These are phyloP conservation scores for Melanerpes formicivorus DNA, from an alignment of 2,113 vertebrate genomes.

Conservation along the genomic window DNA sequence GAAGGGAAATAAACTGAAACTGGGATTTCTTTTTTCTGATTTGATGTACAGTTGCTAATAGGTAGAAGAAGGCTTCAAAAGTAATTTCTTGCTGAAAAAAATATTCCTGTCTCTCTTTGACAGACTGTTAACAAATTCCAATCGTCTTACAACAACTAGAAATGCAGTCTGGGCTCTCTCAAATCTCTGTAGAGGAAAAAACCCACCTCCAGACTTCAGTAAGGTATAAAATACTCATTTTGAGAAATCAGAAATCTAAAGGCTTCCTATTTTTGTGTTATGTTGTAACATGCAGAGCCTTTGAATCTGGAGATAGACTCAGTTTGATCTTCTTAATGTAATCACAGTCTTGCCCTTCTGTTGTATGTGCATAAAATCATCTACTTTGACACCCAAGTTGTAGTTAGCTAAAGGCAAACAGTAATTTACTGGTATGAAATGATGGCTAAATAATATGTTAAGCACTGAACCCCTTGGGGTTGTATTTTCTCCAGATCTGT, in stretches of 20 bases:
- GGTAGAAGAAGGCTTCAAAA: background rate
- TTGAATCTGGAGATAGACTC: background rate
- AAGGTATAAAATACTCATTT: slow-evolving; percentile 78
- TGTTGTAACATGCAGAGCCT: background rate
- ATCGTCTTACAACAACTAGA: slow-evolving; percentile 90
- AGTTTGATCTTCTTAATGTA: background rate
- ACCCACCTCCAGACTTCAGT: slow-evolving; percentile 90
- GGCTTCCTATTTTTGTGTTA: background rate
- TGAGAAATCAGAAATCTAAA: background rate
- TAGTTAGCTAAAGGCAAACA: background rate
- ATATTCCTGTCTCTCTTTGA: slow-evolving; percentile 31
- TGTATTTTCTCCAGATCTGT: background rate
- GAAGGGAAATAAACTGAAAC: background rate
- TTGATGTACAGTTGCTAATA: background rate
- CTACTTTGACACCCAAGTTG: background rate
- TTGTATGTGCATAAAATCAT: background rate
- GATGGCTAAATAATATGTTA: background rate
- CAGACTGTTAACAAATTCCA: slow-evolving; percentile 89
- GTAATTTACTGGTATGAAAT: background rate
- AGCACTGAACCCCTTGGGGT: background rate
- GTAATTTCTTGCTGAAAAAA: background rate
- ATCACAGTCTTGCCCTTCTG: background rate
- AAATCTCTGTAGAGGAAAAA: slow-evolving; percentile 93
- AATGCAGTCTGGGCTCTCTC: slow-evolving; percentile 94
- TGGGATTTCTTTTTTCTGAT: background rate